Evolutionary conservation across 2,113 vertebrate species (phyloP).

Genomic region (Mugil cephalus): DNA sequence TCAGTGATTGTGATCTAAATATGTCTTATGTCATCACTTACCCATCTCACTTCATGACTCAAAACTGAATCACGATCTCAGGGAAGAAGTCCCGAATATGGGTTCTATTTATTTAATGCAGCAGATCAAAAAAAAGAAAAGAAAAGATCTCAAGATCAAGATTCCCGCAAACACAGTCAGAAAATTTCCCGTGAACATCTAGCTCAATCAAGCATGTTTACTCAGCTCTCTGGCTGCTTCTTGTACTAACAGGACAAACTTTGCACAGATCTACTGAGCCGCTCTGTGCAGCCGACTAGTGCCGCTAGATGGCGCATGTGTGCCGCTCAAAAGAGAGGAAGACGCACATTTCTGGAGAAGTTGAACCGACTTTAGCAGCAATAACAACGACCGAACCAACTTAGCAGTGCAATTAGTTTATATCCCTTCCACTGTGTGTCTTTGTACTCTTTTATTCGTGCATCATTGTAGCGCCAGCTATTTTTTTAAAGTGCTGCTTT

Average conservation of each 20-base stretch:
- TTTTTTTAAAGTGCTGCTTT: too few species aligned
- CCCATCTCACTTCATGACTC: too few species aligned
- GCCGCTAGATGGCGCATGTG: conserved; percentile 67
- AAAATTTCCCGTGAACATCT: neutral
- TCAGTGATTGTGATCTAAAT: too few species aligned
- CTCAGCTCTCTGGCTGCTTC: neutral
- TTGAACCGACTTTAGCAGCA: neutral
- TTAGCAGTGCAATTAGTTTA: too few species aligned
- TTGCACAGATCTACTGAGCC: neutral
- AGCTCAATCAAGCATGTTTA: too few species aligned
- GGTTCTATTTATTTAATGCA: neutral
- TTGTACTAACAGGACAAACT: neutral
- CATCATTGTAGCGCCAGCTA: too few species aligned
- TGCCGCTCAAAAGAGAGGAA: conserved; percentile 29
- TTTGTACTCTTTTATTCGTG: too few species aligned
- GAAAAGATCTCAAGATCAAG: neutral
- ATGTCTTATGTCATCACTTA: too few species aligned
- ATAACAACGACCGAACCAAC: too few species aligned
- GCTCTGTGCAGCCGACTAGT: neutral
- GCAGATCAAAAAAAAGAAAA: neutral
- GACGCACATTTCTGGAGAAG: neutral
- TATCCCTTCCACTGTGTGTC: too few species aligned
- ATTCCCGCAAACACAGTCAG: neutral
- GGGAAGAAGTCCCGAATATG: neutral
- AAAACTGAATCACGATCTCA: neutral